Base-by-base conservation (phyloP, 2,888 invertebrate genomes). In the Agrilus biguttatus region DNA sequence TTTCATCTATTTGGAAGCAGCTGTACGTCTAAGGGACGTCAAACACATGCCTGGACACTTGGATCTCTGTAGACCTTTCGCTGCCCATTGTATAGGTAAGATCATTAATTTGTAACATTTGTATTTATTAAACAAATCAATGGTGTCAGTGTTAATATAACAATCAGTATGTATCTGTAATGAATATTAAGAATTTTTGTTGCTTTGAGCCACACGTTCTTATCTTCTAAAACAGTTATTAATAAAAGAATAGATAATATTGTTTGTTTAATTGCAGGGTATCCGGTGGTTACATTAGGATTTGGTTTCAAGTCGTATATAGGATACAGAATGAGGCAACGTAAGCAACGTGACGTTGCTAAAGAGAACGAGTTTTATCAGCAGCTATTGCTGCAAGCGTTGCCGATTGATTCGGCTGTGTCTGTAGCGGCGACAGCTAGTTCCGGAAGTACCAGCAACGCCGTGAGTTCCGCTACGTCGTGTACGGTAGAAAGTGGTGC, bases 321-420 rank as follows among this genome's bases (percentile, higher is more conserved):
- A 50, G 86, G 88, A 53, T 88, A 85, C 67, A 78, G 89, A 69
- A 82, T 93, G 75, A 77, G 91, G 62, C 77, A 88, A 77, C 78
- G 91, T 52, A 83, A 86, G 62, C 93, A 95, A 70, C 80, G 84
- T 59, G 90, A 90, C 64, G 92, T 97, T 55, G 84, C 91, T 50
- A 88, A 86, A 68, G 89, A 91, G 69, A 95, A 95, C 70, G 88
- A 91, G 68, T 91, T 92, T 71, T 93, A 92, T 67, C 80, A 87
- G 73, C 87, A 91, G 68, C 73, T 95, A 55, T 73, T 95, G 71
- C 81, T 86, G 59, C 86, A 93, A 68, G 92, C 95, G 55, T 69
- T 95, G 63, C 93, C 92, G 38, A 71, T 77, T 50, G 80, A 78
- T 64, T 39, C 41, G n/a, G 41, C 35, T 33, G 41, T 33, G 14